These are phyloP conservation scores for Schlechtendalia chinensis DNA, from an alignment of 1,140 invertebrate genomes.

Conservation along the genomic window DNA sequence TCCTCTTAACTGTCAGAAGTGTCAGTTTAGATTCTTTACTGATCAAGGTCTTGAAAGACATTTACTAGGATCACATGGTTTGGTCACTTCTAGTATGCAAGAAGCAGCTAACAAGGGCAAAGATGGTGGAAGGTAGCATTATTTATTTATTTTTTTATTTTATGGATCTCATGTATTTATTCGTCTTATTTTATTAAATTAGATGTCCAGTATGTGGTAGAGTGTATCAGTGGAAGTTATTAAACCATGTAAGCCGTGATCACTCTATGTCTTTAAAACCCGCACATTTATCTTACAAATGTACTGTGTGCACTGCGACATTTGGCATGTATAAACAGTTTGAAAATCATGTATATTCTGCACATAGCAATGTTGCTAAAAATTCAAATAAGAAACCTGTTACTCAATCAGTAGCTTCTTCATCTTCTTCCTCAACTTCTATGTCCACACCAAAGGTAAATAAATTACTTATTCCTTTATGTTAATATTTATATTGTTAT, in stretches of 20 bases:
- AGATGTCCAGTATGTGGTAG: slow-evolving; percentile 49
- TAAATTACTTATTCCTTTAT: neutral
- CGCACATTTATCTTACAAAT: slow-evolving; percentile 89
- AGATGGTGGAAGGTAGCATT: slow-evolving; percentile 85
- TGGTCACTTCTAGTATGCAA: slow-evolving; percentile 94
- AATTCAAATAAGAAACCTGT: slow-evolving; percentile 66
- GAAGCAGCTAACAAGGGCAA: slow-evolving; percentile 92
- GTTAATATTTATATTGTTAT: neutral
- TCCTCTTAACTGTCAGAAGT: slow-evolving; percentile 92
- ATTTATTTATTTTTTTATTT: no score
- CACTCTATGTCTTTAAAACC: slow-evolving; percentile 88
- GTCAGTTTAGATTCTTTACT: slow-evolving; percentile 83
- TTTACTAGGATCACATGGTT: slow-evolving; percentile 85
- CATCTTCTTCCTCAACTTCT: neutral
- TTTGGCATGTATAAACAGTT: slow-evolving; percentile 94
- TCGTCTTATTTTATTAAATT: slow-evolving; percentile 22
- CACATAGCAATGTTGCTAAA: slow-evolving; percentile 81
- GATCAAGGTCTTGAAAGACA: slow-evolving; percentile 87
- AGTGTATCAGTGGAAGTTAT: slow-evolving; percentile 87
- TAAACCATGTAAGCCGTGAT: slow-evolving; percentile 86
- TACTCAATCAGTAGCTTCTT: slow-evolving; percentile 20
- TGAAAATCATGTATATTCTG: slow-evolving; percentile 89
- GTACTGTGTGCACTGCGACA: slow-evolving; percentile 89
- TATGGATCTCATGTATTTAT: neutral
- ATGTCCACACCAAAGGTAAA: slow-evolving; percentile 32